A percentile compares a stretch with the other conserved stretches of the same genome.
Conservation (phyloP, 2,888 invertebrate species). For the Linnaemya tessellans region DNA sequence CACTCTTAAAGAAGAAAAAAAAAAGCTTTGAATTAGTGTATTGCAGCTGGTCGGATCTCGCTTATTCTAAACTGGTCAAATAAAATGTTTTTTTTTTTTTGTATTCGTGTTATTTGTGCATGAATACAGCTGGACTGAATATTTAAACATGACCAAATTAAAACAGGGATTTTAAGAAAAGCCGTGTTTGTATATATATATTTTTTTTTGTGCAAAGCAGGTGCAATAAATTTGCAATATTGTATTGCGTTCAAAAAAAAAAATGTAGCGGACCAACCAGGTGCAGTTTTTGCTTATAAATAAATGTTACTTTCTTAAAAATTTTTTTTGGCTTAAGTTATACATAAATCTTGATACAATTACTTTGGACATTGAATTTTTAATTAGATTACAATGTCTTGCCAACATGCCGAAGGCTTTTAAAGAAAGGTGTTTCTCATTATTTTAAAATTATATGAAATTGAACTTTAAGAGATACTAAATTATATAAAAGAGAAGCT, state of each 20-base stretch:
- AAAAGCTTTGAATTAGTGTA: neutral
- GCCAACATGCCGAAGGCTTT: slow-evolving; percentile 5
- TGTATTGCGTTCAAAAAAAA: neutral
- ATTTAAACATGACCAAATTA: slow-evolving; percentile 49
- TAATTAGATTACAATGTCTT: slow-evolving; percentile 46
- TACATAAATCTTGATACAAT: slow-evolving; percentile 41
- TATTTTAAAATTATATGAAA: neutral
- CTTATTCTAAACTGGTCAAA: slow-evolving; percentile 39
- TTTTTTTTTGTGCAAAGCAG: slow-evolving; percentile 41
- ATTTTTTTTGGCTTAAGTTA: slow-evolving; percentile 18
- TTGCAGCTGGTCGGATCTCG: slow-evolving; percentile 46
- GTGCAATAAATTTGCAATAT: slow-evolving; percentile 48
- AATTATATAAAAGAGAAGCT: neutral
- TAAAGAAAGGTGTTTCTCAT: slow-evolving; percentile 45
- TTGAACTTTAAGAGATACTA: neutral
- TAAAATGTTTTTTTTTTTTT: slow-evolving; percentile 1
- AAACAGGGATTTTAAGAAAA: slow-evolving; percentile 49
- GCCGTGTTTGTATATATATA: slow-evolving; percentile 3
- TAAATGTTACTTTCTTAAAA: slow-evolving; percentile 10
- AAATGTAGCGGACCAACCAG: slow-evolving; percentile 1
- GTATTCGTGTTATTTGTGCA: slow-evolving; percentile 8
- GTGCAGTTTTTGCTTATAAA: slow-evolving; percentile 21
- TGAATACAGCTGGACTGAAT: slow-evolving; percentile 41
- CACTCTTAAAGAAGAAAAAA: neutral
- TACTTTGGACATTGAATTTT: slow-evolving; percentile 35